Evolutionary conservation across 1,140 invertebrate species (phyloP).

Genomic region (Acyrthosiphon pisum): DNA sequence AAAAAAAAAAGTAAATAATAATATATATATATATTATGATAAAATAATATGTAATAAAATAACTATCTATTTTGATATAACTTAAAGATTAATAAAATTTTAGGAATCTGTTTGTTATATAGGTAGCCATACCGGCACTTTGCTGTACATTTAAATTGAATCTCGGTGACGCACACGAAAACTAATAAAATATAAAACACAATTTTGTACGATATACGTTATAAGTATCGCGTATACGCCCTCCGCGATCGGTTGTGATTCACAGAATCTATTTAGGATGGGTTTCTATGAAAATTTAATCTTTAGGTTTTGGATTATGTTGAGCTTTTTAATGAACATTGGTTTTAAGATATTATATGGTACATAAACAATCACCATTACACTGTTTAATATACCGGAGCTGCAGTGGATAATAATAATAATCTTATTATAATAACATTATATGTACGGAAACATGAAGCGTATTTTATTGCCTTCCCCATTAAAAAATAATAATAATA

Average conservation of each 20-base stretch:
- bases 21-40: neutral
- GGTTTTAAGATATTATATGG: neutral
- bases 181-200: neutral
- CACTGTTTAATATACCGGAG: neutral
- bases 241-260: neutral
- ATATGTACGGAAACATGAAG: slow-evolving; percentile 41
- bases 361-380: neutral
- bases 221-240: neutral
- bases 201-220: neutral
- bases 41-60: neutral
- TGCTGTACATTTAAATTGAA: slow-evolving; percentile 20
- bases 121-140: slow-evolving; percentile 15
- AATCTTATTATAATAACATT: slow-evolving; percentile 2
- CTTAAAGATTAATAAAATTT: slow-evolving; percentile 22
- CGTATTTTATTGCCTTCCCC: slow-evolving; percentile 53
- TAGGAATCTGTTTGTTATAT: slow-evolving; percentile 18
- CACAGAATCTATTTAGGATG: neutral
- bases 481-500: slow-evolving; percentile 21
- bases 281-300: neutral
- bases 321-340: neutral
- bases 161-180: neutral
- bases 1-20: neutral
- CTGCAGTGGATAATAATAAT: neutral
- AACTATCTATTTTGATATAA: slow-evolving; percentile 5
- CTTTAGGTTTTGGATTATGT: neutral